Conservation (phyloP, 2,888 invertebrate species). For the Amiota communis region DNA sequence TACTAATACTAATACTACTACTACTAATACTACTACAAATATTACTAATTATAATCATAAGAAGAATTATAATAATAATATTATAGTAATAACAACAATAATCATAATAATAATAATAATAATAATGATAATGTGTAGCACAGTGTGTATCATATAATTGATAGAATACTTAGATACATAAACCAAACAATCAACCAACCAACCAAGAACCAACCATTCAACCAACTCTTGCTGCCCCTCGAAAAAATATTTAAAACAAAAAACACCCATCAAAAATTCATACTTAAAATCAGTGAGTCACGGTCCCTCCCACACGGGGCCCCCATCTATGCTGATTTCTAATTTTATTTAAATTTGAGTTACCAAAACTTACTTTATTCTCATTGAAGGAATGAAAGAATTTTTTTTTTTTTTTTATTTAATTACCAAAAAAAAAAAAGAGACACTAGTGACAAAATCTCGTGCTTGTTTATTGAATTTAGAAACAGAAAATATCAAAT, state of each 20-base stretch:
- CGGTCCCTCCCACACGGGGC: no score
- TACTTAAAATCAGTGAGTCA: no score
- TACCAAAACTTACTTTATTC: no score
- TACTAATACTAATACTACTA: conserved; percentile 1
- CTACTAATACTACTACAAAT: conserved; percentile 10
- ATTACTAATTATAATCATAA: background rate
- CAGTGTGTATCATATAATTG: conserved; percentile 15
- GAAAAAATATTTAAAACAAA: no score
- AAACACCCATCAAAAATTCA: no score
- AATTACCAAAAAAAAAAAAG: conserved; percentile 71
- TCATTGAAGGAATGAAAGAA: background rate
- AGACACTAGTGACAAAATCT: conserved; percentile 74
- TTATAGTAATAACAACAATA: no score
- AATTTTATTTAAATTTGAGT: no score
- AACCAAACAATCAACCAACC: no score
- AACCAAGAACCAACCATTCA: background rate
- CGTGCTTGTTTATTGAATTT: conserved; percentile 27
- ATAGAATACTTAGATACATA: no score
- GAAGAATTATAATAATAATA: no score
- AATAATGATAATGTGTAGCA: conserved; percentile 25
- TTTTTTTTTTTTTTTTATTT: conserved; percentile 15
- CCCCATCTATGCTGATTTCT: no score
- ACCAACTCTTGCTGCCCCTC: background rate
- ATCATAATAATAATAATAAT: background rate
- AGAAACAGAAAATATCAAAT: conserved; percentile 53